Conservation (phyloP, 2,888 invertebrate species). For the Oasisia sp. region DNA sequence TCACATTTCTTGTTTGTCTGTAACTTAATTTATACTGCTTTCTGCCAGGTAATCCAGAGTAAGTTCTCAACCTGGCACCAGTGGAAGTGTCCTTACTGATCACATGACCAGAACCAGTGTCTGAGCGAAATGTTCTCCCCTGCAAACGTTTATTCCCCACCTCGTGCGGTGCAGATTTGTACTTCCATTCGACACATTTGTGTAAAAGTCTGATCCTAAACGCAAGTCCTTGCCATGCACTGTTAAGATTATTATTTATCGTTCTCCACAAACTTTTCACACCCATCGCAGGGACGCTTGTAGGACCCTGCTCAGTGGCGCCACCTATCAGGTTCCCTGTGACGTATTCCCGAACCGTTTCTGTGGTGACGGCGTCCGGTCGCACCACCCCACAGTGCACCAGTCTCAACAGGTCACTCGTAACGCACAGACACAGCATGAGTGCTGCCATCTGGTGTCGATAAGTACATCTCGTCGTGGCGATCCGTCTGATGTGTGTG, state of each 20-base stretch:
- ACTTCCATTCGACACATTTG: background rate
- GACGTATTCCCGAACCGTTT: background rate
- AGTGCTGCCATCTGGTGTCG: slow-evolving; percentile 5
- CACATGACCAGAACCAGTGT: background rate
- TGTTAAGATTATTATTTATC: background rate
- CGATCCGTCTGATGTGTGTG: background rate
- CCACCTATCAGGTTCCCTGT: background rate
- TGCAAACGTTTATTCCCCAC: background rate
- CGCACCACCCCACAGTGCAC: background rate
- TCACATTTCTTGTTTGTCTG: background rate
- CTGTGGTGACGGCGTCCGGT: background rate
- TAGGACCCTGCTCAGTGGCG: background rate
- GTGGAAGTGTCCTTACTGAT: background rate
- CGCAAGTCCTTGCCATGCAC: background rate
- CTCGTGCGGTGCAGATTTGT: background rate
- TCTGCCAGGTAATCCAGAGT: background rate
- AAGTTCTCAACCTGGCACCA: background rate
- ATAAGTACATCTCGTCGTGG: background rate
- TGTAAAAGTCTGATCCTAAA: background rate
- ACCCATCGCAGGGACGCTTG: background rate
- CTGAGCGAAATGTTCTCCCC: background rate
- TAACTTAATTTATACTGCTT: background rate
- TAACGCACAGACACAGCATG: background rate
- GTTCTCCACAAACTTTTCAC: background rate
- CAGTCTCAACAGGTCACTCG: background rate